These are phyloP conservation scores for Basileuterus tristriatus DNA, from an alignment of 2,797 vertebrate species.

Conservation along the genomic window DNA sequence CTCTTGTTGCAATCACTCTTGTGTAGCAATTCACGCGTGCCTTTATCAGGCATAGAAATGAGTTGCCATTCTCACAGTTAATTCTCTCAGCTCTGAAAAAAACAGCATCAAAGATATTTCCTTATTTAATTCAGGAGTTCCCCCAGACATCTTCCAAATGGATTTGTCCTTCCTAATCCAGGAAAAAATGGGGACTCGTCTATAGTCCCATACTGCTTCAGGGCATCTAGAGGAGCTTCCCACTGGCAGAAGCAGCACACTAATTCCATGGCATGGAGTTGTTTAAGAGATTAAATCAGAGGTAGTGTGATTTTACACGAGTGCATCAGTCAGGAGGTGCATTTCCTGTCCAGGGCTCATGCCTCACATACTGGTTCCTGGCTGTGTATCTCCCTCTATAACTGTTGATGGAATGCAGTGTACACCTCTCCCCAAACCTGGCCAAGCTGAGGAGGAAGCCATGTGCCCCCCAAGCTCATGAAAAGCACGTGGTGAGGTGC, in stretches of 20 bases:
- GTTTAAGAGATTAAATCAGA: background rate
- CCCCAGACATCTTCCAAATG: background rate
- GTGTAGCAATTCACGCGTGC: background rate
- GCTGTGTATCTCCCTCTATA: background rate
- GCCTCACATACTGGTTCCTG: background rate
- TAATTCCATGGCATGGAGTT: background rate
- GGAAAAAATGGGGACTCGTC: background rate
- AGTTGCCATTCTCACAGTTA: background rate
- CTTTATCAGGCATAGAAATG: background rate
- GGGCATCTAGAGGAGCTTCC: background rate
- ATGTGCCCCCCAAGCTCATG: rapidly evolving
- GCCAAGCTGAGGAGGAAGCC: background rate
- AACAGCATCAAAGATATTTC: background rate
- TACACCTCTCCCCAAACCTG: background rate
- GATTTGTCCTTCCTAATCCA: background rate
- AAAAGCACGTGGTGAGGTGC: rapidly evolving
- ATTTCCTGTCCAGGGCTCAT: background rate
- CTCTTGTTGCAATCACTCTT: background rate
- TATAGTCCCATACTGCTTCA: background rate
- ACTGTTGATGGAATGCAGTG: rapidly evolving
- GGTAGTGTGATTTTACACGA: background rate
- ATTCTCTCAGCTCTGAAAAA: background rate
- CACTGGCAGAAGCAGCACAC: background rate
- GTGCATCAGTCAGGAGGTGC: background rate
- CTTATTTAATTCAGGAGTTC: background rate